These are phyloP conservation scores for Octodon degus DNA, from an alignment of 2,113 vertebrate species.

Conservation along the genomic window DNA sequence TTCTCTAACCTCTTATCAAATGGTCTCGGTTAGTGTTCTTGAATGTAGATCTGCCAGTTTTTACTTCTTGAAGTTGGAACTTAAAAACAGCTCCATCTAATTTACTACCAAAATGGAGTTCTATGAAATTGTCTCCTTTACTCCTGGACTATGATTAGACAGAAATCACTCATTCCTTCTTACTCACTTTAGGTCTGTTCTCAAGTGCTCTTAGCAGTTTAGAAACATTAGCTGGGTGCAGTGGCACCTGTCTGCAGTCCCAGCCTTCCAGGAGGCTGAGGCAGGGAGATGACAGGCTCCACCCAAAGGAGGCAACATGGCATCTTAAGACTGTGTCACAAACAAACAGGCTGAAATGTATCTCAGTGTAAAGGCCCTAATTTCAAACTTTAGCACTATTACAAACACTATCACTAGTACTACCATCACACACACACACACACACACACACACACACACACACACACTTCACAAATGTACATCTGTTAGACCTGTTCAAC, in stretches of 20 bases:
- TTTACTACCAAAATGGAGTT: neutral
- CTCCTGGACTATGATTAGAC: neutral
- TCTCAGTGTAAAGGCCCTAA: neutral
- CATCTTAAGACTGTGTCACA: neutral
- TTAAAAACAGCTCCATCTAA: slow-evolving; percentile 27
- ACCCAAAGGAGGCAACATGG: neutral
- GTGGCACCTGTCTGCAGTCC: neutral
- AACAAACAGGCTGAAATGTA: neutral
- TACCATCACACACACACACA: neutral
- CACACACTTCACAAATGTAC: neutral
- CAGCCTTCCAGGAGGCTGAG: neutral
- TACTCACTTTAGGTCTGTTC: slow-evolving; percentile 36
- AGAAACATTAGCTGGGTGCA: neutral
- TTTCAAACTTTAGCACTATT: neutral
- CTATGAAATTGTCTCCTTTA: slow-evolving; percentile 20
- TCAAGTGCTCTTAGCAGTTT: neutral
- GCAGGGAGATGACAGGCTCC: neutral
- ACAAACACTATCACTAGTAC: neutral
- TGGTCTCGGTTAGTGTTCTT: neutral
- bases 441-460: neutral
- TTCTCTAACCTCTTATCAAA: neutral
- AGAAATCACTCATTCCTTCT: slow-evolving; percentile 50
- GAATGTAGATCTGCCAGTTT: neutral
- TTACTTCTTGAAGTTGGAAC: neutral
- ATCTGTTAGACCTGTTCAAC: neutral